phyloP scores from a whole-genome alignment of 2,888 invertebrate species.

The Sinhomidia bicolor region DNA sequence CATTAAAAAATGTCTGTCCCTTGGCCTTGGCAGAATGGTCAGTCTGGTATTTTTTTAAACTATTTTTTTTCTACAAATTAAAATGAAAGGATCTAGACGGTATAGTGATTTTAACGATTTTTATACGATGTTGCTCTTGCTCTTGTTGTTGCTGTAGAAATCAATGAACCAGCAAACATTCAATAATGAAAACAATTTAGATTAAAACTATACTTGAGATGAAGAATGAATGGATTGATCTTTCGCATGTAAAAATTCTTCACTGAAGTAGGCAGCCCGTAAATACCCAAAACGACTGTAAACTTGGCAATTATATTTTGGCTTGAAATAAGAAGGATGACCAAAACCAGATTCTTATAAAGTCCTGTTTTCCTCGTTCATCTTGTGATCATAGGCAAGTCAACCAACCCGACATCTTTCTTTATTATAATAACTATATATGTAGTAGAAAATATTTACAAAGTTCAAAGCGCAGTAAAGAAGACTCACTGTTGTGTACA shows the following conservation, averaged over 20 bases:
- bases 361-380: constrained; percentile 26
- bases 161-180: neutral
- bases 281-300: constrained; percentile 34
- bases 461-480: constrained; percentile 42
- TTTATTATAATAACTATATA: constrained; percentile 3
- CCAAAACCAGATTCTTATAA: constrained; percentile 49
- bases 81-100: too few species aligned
- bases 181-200: neutral
- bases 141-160: neutral
- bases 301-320: constrained; percentile 58
- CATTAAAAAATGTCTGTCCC: too few species aligned
- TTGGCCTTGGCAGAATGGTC: too few species aligned
- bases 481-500: constrained; percentile 33
- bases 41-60: too few species aligned
- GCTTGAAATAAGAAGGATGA: constrained; percentile 48
- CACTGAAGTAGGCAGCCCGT: constrained; percentile 17
- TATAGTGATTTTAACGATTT: neutral
- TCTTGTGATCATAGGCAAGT: constrained; percentile 3
- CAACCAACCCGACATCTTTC: constrained; percentile 51
- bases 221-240: constrained; percentile 27
- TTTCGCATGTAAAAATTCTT: neutral
- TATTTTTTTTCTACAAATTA: too few species aligned
- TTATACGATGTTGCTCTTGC: too few species aligned
- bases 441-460: constrained; percentile 29
- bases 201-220: constrained; percentile 2